Percentiles rank a stretch among this genome's conserved stretches.
phyloP scores from a whole-genome alignment of 2,888 invertebrate genomes.

The Drosophila rubida region DNA sequence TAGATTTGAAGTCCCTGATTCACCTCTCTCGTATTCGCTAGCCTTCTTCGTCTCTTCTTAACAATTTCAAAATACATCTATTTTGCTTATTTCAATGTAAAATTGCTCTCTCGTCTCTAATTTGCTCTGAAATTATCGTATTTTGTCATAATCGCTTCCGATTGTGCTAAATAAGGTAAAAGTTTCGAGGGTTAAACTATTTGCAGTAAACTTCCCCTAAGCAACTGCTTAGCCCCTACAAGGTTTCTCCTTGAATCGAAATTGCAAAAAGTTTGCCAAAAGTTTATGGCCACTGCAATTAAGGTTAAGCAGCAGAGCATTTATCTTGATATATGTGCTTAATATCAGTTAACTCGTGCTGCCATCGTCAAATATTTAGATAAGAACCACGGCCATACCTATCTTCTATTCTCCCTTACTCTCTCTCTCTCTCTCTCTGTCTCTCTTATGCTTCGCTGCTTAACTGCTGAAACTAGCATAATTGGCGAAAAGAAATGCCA shows the following conservation, averaged over 20 bases:
- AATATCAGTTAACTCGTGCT: conserved; percentile 21
- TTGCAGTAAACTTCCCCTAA: background rate
- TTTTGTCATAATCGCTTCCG: background rate
- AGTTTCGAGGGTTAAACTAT: background rate
- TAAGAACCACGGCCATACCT: conserved; percentile 34
- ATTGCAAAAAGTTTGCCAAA: background rate
- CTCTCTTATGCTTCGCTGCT: background rate
- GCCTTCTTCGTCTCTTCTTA: background rate
- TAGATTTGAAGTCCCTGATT: too few species aligned
- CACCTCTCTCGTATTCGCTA: background rate
- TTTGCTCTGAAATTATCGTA: background rate
- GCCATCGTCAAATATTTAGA: conserved; percentile 36
- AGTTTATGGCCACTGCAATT: background rate
- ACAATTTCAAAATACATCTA: too few species aligned
- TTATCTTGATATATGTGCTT: background rate
- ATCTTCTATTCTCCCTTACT: conserved; percentile 5
- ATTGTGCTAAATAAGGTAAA: too few species aligned
- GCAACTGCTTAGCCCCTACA: background rate
- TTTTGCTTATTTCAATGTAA: too few species aligned
- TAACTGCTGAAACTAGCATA: background rate
- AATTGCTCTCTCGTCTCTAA: too few species aligned
- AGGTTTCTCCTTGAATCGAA: background rate
- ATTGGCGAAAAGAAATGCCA: conserved; percentile 10
- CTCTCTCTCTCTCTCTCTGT: background rate
- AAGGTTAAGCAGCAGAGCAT: background rate